Evolutionary conservation across 2,113 vertebrate genomes (phyloP).

Genomic region (Hippocampus barbouri): DNA sequence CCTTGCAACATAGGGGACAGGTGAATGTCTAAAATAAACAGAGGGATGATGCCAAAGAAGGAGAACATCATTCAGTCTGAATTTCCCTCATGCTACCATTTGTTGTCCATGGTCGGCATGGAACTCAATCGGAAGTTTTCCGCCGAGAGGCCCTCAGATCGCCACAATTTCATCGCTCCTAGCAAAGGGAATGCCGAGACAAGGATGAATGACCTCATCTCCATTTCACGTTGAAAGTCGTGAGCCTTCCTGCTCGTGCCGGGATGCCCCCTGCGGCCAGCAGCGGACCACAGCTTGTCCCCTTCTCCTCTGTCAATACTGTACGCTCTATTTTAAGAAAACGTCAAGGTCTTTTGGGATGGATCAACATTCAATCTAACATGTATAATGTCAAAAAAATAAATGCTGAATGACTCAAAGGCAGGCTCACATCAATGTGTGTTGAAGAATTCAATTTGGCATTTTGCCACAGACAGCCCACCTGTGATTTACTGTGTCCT

Average conservation of each 20-base stretch:
- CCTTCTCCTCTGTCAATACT: slow-evolving; percentile 34
- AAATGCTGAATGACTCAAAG: slow-evolving; percentile 45
- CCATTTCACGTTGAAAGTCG: slow-evolving; percentile 48
- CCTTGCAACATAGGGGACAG: no score
- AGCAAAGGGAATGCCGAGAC: slow-evolving; percentile 43
- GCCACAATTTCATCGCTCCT: slow-evolving; percentile 35
- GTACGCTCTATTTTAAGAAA: slow-evolving; percentile 53
- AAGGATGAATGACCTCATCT: slow-evolving; percentile 57
- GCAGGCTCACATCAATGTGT: slow-evolving; percentile 32
- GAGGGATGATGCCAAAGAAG: background rate
- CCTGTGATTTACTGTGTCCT: slow-evolving; percentile 29
- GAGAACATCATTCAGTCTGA: background rate
- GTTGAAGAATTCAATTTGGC: slow-evolving; percentile 49
- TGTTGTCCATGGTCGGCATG: background rate
- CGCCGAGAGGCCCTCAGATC: slow-evolving; percentile 21
- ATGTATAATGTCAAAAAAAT: background rate
- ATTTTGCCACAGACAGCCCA: slow-evolving; percentile 17
- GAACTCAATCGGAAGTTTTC: slow-evolving; percentile 18
- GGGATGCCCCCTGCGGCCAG: slow-evolving; percentile 31
- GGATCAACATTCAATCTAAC: slow-evolving; percentile 24
- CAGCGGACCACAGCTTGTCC: slow-evolving; percentile 51
- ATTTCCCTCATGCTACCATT: slow-evolving; percentile 2
- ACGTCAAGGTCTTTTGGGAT: slow-evolving; percentile 48
- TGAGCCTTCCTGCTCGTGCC: slow-evolving; percentile 46
- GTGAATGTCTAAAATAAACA: background rate